A percentile compares a stretch with the other conserved stretches of the same genome.
Evolutionary conservation across 2,888 invertebrate species (phyloP).

Genomic region (Caenorhabditis sp.): DNA sequence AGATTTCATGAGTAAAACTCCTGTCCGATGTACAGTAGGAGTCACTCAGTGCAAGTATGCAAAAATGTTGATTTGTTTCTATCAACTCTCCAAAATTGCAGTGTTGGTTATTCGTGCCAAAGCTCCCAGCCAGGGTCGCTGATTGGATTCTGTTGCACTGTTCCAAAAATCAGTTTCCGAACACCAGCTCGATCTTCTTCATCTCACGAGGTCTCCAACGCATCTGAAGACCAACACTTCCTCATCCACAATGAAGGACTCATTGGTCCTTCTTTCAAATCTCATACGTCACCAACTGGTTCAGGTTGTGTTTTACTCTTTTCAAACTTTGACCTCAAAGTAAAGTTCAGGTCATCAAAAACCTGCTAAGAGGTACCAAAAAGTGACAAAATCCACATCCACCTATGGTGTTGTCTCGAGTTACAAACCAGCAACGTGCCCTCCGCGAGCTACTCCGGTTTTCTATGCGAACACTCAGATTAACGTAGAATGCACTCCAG

Average conservation of each 20-base stretch:
- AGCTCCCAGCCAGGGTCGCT: constrained; percentile 57
- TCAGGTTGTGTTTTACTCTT: constrained; percentile 30
- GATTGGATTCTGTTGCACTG: constrained; percentile 74
- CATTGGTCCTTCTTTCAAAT: constrained; percentile 22
- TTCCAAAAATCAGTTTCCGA: constrained; percentile 49
- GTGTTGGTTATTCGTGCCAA: constrained; percentile 70
- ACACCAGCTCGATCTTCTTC: constrained; percentile 16
- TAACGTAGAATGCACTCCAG: constrained; percentile 70
- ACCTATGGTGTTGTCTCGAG: constrained; percentile 62
- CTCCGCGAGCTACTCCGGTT: constrained; percentile 52
- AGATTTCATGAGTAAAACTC: constrained; percentile 52
- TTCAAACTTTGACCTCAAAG: constrained; percentile 15
- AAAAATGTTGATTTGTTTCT: neutral
- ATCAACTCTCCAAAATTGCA: constrained; percentile 30
- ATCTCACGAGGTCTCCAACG: neutral
- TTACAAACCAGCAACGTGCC: constrained; percentile 66
- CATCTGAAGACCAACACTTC: constrained; percentile 12
- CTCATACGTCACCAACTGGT: constrained; percentile 29
- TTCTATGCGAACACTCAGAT: constrained; percentile 71
- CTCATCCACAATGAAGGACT: constrained; percentile 64
- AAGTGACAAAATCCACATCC: constrained; percentile 63
- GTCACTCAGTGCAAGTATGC: constrained; percentile 69
- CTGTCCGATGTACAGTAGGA: constrained; percentile 71
- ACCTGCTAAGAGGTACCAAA: constrained; percentile 50
- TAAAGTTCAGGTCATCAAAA: constrained; percentile 54